Evolutionary conservation across 1,140 invertebrate genomes (phyloP).

Genomic region (Metopolophium dirhodum): DNA sequence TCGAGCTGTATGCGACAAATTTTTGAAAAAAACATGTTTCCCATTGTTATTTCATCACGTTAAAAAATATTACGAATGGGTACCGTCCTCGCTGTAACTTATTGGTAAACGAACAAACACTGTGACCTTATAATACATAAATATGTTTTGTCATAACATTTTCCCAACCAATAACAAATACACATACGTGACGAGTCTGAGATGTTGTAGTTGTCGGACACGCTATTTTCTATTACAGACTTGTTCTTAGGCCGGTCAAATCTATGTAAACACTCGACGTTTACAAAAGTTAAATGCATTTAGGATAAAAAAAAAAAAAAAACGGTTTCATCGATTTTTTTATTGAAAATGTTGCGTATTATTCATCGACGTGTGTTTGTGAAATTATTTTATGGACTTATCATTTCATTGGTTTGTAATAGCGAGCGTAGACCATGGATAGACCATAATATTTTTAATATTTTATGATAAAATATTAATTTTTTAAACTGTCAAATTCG

Average conservation of each 20-base stretch:
- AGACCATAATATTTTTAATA: background rate
- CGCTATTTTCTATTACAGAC: background rate
- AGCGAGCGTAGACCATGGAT: background rate
- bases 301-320: background rate
- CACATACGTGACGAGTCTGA: slow-evolving; percentile 11
- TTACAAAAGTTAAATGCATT: background rate
- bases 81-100: background rate
- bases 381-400: background rate
- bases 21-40: background rate
- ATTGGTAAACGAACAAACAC: slow-evolving; percentile 9
- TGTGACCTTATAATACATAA: background rate
- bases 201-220: background rate
- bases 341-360: background rate
- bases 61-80: background rate
- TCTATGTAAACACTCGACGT: background rate
- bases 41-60: slow-evolving; percentile 24
- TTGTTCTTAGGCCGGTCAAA: background rate
- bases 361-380: background rate
- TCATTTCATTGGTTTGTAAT: background rate
- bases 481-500: background rate
- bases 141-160: slow-evolving; percentile 21
- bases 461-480: background rate
- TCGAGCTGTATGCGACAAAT: background rate
- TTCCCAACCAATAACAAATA: background rate
- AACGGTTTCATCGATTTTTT: background rate